Base-by-base conservation (phyloP, 2,113 vertebrate genomes). In the Sander vitreus region DNA sequence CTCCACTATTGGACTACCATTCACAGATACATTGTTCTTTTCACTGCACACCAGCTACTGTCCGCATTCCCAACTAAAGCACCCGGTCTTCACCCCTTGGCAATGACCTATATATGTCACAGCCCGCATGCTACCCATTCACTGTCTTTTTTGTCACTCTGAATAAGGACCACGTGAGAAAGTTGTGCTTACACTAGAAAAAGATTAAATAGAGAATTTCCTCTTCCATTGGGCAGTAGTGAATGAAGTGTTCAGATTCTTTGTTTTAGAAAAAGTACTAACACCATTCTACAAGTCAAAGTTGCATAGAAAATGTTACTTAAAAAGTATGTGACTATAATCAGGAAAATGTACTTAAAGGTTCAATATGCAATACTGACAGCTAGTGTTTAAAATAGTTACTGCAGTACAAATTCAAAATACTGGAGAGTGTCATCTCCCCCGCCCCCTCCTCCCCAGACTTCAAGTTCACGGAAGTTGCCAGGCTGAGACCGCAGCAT, bases 81-180 rank as follows among this genome's bases (percentile, higher is more conserved):
- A 36, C 23, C 21, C 1, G 4, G 70, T 63, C 45, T 69, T 84
- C 45, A n/a, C 58, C 59, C 73, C 43, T 54, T 12, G 59, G 84
- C 62, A 76, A 30, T 83, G 89, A 91, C 91, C 86, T 81, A 90
- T 57, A 92, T 90, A 71, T 66, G 63, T 55, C 6, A 54, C 30
- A 47, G 48, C 30, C 30, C 70, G 48, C 45, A 27, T 33, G 58
- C 75, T 75, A 30, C 43, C 43, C 25, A 64, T 87, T 79, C 59
- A 80, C 45, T 36, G 3, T 33, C 23, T 59, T 59, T 60, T 83
- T 76, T 63, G 64, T 73, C 36, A 3, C 54, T 64, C 59, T 85
- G 43, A 88, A 77, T 47, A 51, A 48, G n/a, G 43, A 12, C 33
- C 72, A 76, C 7, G 54, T 58, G 55, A 70, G 73, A 18, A 51